phyloP scores from a whole-genome alignment of 2,113 vertebrate genomes.

The Hyaena hyaena region DNA sequence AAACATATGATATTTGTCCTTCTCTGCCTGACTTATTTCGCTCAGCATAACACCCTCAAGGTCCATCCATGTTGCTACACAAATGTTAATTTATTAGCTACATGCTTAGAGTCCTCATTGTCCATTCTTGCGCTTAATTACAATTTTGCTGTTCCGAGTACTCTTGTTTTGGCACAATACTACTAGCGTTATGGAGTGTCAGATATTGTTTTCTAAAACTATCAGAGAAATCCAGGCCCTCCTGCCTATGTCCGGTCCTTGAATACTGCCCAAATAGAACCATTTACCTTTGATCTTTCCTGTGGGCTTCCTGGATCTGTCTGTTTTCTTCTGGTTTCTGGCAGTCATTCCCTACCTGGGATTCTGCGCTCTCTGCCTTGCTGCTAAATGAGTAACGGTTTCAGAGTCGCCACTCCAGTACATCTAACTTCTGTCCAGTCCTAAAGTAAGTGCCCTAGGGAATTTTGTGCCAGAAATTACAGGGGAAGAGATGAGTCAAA shows the following conservation, averaged over 20 bases:
- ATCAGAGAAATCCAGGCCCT: neutral
- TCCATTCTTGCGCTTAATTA: neutral
- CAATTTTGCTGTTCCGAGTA: neutral
- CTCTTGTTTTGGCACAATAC: neutral
- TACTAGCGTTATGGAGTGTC: neutral
- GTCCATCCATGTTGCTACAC: no score
- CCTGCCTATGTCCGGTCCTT: neutral
- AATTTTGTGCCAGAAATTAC: constrained; percentile 56
- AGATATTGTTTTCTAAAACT: constrained; percentile 16
- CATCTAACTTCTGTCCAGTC: neutral
- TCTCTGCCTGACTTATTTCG: no score
- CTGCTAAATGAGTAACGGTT: neutral
- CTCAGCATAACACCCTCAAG: no score
- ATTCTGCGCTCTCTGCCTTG: neutral
- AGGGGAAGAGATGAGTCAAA: neutral
- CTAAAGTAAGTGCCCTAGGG: neutral
- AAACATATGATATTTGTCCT: no score
- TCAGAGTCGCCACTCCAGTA: neutral
- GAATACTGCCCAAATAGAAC: neutral
- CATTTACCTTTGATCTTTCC: constrained; percentile 24
- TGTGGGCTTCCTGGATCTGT: neutral
- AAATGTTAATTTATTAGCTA: constrained; percentile 12
- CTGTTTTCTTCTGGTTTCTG: constrained; percentile 32
- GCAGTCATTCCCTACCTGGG: neutral
- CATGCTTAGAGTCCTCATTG: neutral